Evolutionary conservation across 2,888 invertebrate species (phyloP).

Genomic region (Mesoligia furuncula): DNA sequence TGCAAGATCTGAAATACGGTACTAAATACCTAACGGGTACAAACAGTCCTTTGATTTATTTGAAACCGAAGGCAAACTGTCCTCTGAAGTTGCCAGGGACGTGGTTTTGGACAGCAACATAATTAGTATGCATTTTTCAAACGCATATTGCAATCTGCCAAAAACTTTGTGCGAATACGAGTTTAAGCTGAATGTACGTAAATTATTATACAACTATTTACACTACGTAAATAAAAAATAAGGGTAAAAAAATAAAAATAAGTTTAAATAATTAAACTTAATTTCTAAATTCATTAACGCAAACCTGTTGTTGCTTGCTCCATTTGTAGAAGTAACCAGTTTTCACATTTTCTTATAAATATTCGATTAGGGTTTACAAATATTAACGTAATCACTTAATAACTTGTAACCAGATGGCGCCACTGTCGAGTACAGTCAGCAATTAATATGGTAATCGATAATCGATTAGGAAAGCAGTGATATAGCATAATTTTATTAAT

Average conservation of each 20-base stretch:
- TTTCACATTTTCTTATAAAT: conserved; percentile 8
- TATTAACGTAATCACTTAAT: conserved; percentile 31
- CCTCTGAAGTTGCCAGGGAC: background rate
- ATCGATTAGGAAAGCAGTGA: conserved; percentile 45
- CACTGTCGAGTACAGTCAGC: conserved; percentile 23
- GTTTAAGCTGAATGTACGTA: background rate
- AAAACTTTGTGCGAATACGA: no score
- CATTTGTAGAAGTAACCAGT: background rate
- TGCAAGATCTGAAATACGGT: conserved; percentile 28
- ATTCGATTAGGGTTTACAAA: conserved; percentile 24
- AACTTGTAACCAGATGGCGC: conserved; percentile 41
- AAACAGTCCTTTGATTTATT: conserved; percentile 10
- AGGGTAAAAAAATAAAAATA: background rate
- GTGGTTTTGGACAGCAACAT: background rate
- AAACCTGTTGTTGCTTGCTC: background rate
- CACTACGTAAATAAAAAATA: no score
- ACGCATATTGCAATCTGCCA: background rate
- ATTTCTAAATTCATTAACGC: background rate
- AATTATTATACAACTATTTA: background rate
- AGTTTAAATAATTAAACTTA: background rate
- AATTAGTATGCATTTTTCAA: background rate
- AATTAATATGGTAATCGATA: conserved; percentile 62
- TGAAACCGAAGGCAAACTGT: background rate
- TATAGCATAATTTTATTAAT: conserved; percentile 61
- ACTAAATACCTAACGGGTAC: conserved; percentile 14